Percentiles rank a stretch among this genome's conserved stretches.
phyloP scores from a whole-genome alignment of 1,140 invertebrate species.

The Eupristina koningsbergeri region DNA sequence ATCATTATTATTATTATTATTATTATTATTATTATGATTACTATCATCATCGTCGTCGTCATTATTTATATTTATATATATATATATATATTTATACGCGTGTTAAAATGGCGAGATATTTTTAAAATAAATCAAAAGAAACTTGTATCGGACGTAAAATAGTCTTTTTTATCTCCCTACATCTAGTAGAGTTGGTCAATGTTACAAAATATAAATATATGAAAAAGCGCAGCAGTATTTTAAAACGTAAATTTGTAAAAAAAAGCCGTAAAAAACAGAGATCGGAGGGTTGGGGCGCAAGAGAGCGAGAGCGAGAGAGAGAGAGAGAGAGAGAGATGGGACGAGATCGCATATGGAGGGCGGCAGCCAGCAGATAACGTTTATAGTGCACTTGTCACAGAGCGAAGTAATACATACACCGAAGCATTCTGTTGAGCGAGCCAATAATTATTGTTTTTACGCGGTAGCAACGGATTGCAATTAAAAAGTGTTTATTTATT shows the following conservation, averaged over 20 bases:
- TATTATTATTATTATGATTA: too few species aligned
- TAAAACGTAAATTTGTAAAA: slow-evolving; percentile 42
- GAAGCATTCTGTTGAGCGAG: slow-evolving; percentile 58
- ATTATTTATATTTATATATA: too few species aligned
- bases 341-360: neutral
- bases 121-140: slow-evolving; percentile 33
- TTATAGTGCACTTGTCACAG: slow-evolving; percentile 59
- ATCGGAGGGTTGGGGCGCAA: too few species aligned
- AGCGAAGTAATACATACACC: slow-evolving; percentile 51
- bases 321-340: slow-evolving; percentile 22
- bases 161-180: neutral
- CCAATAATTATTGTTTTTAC: slow-evolving; percentile 74
- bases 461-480: slow-evolving; percentile 68
- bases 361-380: slow-evolving; percentile 29
- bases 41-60: too few species aligned
- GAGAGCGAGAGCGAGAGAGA: neutral
- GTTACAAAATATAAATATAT: neutral
- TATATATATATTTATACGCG: too few species aligned
- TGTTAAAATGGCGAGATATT: slow-evolving; percentile 1
- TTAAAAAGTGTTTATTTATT: slow-evolving; percentile 75
- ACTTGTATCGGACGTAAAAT: slow-evolving; percentile 48
- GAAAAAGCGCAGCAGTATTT: slow-evolving; percentile 10
- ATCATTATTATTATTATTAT: too few species aligned
- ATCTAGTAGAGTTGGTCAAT: slow-evolving; percentile 1
- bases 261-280: neutral